Conservation (phyloP, 2,113 vertebrate genomes). For the Psettodes erumei region DNA sequence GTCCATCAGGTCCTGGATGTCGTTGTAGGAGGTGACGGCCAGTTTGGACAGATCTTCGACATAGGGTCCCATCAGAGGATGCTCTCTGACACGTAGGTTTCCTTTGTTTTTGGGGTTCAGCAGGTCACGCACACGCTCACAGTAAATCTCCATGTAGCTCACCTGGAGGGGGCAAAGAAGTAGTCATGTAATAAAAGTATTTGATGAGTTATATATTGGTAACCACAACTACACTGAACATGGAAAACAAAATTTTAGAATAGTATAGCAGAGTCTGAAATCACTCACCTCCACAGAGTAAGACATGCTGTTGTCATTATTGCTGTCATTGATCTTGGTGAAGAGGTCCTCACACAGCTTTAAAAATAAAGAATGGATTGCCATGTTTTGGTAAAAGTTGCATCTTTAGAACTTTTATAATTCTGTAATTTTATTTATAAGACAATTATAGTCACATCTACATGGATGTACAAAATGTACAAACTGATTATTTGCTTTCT, state of each 20-base stretch:
- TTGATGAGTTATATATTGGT: neutral
- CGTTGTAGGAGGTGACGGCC: constrained; percentile 95
- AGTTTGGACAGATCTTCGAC: constrained; percentile 98
- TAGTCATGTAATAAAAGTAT: neutral
- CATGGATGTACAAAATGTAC: neutral
- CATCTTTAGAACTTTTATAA: neutral
- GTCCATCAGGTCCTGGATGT: constrained; percentile 99
- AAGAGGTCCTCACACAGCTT: constrained; percentile 98
- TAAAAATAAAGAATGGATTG: constrained; percentile 5
- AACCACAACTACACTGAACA: neutral
- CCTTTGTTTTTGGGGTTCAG: constrained; percentile 99
- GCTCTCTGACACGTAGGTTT: constrained; percentile 95
- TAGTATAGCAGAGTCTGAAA: neutral
- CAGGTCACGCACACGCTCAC: constrained; percentile 95
- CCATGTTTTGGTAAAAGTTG: neutral
- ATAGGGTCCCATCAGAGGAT: constrained; percentile 95
- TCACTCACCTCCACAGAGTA: constrained; percentile 95
- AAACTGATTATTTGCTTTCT: neutral
- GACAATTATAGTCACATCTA: neutral
- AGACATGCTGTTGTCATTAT: constrained; percentile 92
- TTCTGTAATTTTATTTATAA: neutral
- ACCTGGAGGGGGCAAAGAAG: constrained; percentile 81
- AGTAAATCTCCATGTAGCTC: constrained; percentile 99
- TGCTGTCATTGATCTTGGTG: constrained; percentile 92
- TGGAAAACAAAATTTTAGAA: neutral